These are phyloP conservation scores for Physeter macrocephalus DNA, from an alignment of 2,113 vertebrate genomes.

Conservation along the genomic window DNA sequence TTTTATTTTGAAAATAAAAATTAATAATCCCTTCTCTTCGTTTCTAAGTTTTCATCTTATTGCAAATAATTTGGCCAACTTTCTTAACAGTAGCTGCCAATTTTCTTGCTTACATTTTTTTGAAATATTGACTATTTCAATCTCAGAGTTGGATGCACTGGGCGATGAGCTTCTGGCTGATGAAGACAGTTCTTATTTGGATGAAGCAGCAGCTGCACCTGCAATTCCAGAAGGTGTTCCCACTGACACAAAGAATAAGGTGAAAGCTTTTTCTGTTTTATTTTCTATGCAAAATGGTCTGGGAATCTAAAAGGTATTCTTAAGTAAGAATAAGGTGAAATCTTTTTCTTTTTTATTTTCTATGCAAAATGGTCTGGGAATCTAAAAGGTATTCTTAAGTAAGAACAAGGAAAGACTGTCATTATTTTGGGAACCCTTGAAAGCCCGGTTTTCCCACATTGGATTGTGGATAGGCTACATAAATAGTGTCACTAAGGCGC, in stretches of 20 bases:
- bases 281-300: neutral
- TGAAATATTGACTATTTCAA: constrained; percentile 37
- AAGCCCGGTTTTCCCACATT: neutral
- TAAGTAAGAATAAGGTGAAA: constrained; percentile 88
- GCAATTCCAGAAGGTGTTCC: constrained; percentile 94
- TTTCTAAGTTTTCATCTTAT: neutral
- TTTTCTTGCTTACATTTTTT: constrained; percentile 10
- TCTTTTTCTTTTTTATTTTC: constrained; percentile 15
- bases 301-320: neutral
- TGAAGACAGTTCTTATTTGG: constrained; percentile 96
- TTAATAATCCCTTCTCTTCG: neutral
- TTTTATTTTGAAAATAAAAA: constrained; percentile 36
- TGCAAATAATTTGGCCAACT: neutral
- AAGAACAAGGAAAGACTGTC: neutral
- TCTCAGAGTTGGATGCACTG: constrained; percentile 93
- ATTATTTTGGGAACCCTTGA: constrained; percentile 36
- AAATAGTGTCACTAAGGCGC: neutral
- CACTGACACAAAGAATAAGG: constrained; percentile 91
- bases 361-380: neutral
- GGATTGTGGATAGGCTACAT: neutral
- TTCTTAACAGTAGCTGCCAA: neutral
- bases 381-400: neutral
- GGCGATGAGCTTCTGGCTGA: constrained; percentile 96
- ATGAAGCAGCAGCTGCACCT: constrained; percentile 92
- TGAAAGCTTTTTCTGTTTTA: constrained; percentile 66